Percentiles rank a stretch among this genome's conserved stretches.
phyloP scores from a whole-genome alignment of 2,888 invertebrate genomes.

The Lacanobia oleracea region DNA sequence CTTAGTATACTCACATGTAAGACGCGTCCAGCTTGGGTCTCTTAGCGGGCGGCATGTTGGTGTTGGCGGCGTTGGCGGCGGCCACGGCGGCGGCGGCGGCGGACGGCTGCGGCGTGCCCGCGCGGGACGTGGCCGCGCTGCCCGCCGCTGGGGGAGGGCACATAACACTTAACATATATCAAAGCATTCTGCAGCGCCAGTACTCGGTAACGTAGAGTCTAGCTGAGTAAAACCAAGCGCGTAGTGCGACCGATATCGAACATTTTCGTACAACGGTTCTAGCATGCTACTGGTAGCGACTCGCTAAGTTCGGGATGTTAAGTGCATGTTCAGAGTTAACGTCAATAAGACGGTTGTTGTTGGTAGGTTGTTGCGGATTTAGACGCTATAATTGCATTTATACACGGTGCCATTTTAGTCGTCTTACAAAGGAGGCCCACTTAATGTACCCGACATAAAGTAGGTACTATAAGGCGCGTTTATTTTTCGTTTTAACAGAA shows the following conservation, averaged over 20 bases:
- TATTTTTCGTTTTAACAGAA: too few species aligned
- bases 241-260: not conserved
- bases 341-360: too few species aligned
- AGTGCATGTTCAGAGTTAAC: not conserved
- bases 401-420: too few species aligned
- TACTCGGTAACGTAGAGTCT: too few species aligned
- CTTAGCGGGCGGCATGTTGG: slow-evolving; percentile 76
- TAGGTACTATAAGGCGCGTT: too few species aligned
- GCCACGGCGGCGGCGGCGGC: slow-evolving; percentile 75
- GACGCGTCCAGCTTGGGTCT: slow-evolving; percentile 81
- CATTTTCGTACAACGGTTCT: not conserved
- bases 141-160: slow-evolving; percentile 54
- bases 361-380: too few species aligned
- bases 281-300: not conserved
- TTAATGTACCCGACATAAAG: too few species aligned
- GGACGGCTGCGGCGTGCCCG: slow-evolving; percentile 75
- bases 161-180: too few species aligned
- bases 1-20: slow-evolving; percentile 74
- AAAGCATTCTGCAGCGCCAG: too few species aligned
- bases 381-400: too few species aligned
- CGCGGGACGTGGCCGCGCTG: slow-evolving; percentile 76
- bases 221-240: not conserved
- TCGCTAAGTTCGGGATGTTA: not conserved
- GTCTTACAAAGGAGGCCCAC: too few species aligned
- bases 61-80: slow-evolving; percentile 74